Percentiles rank a stretch among this genome's conserved stretches.
These are phyloP conservation scores for Tragelaphus oryx DNA, from an alignment of 2,797 vertebrate genomes.

Conservation along the genomic window DNA sequence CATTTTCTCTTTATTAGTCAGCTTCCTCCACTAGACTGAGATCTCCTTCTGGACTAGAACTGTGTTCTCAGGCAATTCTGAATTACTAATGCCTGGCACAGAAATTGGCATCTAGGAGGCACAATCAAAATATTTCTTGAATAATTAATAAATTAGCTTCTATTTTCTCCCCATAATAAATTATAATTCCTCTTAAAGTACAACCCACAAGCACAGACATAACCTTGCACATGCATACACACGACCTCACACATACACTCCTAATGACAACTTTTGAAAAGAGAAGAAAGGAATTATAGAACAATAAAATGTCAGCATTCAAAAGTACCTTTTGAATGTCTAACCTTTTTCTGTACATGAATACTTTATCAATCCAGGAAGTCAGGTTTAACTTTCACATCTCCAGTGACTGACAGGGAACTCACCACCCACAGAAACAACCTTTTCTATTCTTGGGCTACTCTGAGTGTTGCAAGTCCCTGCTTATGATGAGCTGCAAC, in stretches of 20 bases:
- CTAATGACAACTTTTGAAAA: background rate
- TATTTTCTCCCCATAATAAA: background rate
- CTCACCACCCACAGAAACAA: background rate
- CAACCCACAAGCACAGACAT: background rate
- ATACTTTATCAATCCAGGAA: background rate
- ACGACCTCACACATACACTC: background rate
- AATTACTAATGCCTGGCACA: background rate
- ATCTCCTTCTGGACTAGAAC: background rate
- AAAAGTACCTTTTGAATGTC: background rate
- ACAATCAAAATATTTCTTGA: background rate
- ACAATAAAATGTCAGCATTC: background rate
- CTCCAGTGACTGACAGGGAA: background rate
- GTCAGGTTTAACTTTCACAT: background rate
- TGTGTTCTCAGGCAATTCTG: background rate
- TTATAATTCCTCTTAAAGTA: background rate
- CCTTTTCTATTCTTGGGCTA: background rate
- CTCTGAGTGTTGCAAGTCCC: background rate
- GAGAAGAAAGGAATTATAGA: background rate
- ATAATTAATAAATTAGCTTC: slow-evolving; percentile 1
- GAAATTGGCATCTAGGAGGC: background rate
- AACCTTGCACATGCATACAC: background rate
- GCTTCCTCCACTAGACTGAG: background rate
- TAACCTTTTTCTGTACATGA: background rate
- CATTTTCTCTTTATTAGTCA: background rate
- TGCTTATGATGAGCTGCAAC: background rate